phyloP scores from a whole-genome alignment of 2,888 invertebrate species.

The Helobdella robusta region DNA sequence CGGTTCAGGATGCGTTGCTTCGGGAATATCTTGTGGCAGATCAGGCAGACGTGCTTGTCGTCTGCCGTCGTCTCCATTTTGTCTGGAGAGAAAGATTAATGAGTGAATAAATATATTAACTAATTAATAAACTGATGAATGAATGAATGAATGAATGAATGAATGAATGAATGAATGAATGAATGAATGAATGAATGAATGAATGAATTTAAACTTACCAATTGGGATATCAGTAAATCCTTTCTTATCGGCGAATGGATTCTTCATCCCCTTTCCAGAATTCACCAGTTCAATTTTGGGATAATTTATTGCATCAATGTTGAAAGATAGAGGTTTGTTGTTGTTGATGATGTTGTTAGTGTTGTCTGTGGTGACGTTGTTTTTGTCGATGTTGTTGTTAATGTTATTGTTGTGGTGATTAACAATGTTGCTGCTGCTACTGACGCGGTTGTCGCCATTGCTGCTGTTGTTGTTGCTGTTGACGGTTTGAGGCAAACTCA shows the following conservation, averaged over 20 bases:
- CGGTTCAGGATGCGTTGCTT: slow-evolving; percentile 90
- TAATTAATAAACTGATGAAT: too few relatives aligned
- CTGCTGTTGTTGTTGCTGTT: too few relatives aligned
- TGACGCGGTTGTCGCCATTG: too few relatives aligned
- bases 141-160: too few relatives aligned
- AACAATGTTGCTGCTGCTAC: too few relatives aligned
- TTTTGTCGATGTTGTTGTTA: too few relatives aligned
- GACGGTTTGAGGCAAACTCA: too few relatives aligned
- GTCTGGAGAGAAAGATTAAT: not conserved
- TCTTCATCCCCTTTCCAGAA: slow-evolving; percentile 1
- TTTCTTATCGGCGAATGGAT: not conserved
- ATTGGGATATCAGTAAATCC: not conserved
- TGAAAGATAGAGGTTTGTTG: too few relatives aligned
- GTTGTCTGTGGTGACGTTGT: too few relatives aligned
- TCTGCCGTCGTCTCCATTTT: slow-evolving; percentile 33
- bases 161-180: not conserved
- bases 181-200: not conserved
- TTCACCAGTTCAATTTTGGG: slow-evolving; percentile 10
- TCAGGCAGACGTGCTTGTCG: slow-evolving; percentile 67
- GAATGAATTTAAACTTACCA: not conserved
- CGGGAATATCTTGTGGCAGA: slow-evolving; percentile 87
- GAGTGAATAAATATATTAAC: not conserved
- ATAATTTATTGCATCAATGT: too few relatives aligned
- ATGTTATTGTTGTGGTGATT: too few relatives aligned
- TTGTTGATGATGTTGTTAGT: too few relatives aligned